Base-by-base conservation (phyloP, 2,888 invertebrate genomes). In the Lasioglossum villosulum region DNA sequence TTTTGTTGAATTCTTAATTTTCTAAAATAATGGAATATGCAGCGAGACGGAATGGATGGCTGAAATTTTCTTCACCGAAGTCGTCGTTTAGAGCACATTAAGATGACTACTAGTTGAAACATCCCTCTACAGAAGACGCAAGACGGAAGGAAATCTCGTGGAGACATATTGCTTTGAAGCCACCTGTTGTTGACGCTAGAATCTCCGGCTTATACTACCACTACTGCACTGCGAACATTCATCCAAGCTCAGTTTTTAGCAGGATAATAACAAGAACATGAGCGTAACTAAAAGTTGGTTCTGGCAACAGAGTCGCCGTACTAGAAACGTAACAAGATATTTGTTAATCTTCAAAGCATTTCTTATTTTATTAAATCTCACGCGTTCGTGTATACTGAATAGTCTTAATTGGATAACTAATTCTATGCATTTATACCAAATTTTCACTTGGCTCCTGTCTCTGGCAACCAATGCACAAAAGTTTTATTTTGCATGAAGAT, bases 171-270 rank as follows among this genome's bases (percentile, higher is more conserved):
- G 16, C 39, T 70, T n/a, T 39, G 39, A 70, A 70, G 70, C 70
- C 70, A 70, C 70, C 70, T 70, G 70, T 70, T 70, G 70, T 68
- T 70, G 70, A 70, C 39, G 23, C 70, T 5, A 70, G 23, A 39
- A 39, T 39, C 39, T 39, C 39, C n/a, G 37, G n/a, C 37, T 39
- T 70, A n/a, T 14, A 70, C 23, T 39, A 63, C 30, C 2, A 70
- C n/a, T 39, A 70, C n/a, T 39, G 23, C 12, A n/a, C 37, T n/a
- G n/a, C 4, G 12, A n/a, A 39, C 70, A 12, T n/a, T 39, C n/a
- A 12, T 12, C 14, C 23, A 2, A 39, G 5, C 39, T 39, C n/a
- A n/a, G n/a, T n/a, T 37, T 68, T 70, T 70, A n/a, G 23, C 23
- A 39, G 37, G 23, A 39, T 6, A n/a, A n/a, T 39, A n/a, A 39